A percentile compares a stretch with the other conserved stretches of the same genome.
These are phyloP conservation scores for Glomeris maerens DNA, from an alignment of 1,140 invertebrate species.

Conservation along the genomic window DNA sequence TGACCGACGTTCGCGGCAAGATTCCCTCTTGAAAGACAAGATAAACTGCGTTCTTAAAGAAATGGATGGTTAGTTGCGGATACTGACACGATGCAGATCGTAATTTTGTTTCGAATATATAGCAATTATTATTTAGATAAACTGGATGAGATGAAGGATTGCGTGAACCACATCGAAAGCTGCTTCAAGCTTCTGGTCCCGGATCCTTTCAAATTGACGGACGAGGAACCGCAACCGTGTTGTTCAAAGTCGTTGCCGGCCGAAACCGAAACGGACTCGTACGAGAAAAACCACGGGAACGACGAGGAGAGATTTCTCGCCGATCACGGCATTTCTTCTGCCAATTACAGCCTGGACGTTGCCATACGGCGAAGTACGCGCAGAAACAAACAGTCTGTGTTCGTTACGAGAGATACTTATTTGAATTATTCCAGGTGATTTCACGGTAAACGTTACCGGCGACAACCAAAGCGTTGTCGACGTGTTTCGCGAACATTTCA, in stretches of 20 bases:
- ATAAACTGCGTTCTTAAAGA: conserved; percentile 23
- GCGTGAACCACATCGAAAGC: conserved; percentile 28
- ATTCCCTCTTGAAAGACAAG: conserved; percentile 21
- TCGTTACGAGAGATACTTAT: too few relatives aligned
- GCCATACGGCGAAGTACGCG: too few relatives aligned
- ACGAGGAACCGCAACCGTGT: conserved; percentile 9
- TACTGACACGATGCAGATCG: too few relatives aligned
- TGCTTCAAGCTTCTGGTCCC: conserved; percentile 32
- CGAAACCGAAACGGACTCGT: too few relatives aligned
- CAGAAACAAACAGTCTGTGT: too few relatives aligned
- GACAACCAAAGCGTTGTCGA: neutral
- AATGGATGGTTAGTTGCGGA: conserved; percentile 24
- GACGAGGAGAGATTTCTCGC: too few relatives aligned
- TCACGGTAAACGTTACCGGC: neutral
- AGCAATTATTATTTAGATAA: conserved; percentile 18
- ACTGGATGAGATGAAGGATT: conserved; percentile 22
- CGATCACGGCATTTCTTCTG: too few relatives aligned
- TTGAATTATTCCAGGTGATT: too few relatives aligned
- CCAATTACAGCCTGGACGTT: too few relatives aligned
- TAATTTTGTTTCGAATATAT: neutral
- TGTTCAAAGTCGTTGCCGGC: neutral
- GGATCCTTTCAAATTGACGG: conserved; percentile 12
- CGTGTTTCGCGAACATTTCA: neutral
- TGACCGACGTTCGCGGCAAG: conserved; percentile 20
- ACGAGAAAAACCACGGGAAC: too few relatives aligned